Percentiles rank a stretch among this genome's conserved stretches.
Evolutionary conservation across 2,797 vertebrate genomes (phyloP).

Genomic region (Macrochelys suwanniensis): DNA sequence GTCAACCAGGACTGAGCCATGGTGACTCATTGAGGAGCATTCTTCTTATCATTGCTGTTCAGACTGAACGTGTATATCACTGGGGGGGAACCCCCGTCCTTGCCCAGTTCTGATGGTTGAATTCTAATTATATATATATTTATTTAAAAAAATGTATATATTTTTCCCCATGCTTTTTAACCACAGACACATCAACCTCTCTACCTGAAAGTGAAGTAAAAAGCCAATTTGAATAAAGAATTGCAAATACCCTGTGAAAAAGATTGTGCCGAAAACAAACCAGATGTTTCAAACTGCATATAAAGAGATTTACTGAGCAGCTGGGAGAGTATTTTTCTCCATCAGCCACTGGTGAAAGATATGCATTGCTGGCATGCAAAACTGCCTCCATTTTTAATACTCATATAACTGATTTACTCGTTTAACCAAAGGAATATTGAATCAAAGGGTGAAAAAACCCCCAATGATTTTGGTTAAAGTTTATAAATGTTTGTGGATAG

Average conservation of each 20-base stretch:
- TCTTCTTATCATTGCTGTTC: constrained; percentile 42
- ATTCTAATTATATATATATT: constrained; percentile 54
- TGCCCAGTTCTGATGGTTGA: constrained; percentile 32
- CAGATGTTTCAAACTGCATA: constrained; percentile 83
- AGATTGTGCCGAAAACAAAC: constrained; percentile 78
- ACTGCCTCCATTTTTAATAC: constrained; percentile 76
- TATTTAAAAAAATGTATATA: too few relatives aligned
- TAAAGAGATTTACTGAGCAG: constrained; percentile 78
- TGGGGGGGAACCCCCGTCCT: not conserved
- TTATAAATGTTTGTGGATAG: constrained; percentile 63
- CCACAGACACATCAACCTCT: constrained; percentile 67
- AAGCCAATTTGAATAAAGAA: constrained; percentile 86
- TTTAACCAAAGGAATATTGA: constrained; percentile 73
- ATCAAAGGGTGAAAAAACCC: constrained; percentile 18
- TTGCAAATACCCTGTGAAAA: constrained; percentile 71
- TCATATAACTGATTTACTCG: constrained; percentile 79
- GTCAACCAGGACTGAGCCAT: constrained; percentile 35
- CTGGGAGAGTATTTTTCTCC: constrained; percentile 78
- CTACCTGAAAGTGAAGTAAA: constrained; percentile 81
- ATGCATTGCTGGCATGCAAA: constrained; percentile 64
- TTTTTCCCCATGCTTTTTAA: constrained; percentile 69
- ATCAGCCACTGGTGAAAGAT: constrained; percentile 78
- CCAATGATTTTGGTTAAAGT: constrained; percentile 62
- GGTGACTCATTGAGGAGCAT: constrained; percentile 62
- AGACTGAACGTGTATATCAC: constrained; percentile 41